A percentile compares a stretch with the other conserved stretches of the same genome.
These are phyloP conservation scores for Heliangelus exortis DNA, from an alignment of 2,797 vertebrate genomes.

Conservation along the genomic window DNA sequence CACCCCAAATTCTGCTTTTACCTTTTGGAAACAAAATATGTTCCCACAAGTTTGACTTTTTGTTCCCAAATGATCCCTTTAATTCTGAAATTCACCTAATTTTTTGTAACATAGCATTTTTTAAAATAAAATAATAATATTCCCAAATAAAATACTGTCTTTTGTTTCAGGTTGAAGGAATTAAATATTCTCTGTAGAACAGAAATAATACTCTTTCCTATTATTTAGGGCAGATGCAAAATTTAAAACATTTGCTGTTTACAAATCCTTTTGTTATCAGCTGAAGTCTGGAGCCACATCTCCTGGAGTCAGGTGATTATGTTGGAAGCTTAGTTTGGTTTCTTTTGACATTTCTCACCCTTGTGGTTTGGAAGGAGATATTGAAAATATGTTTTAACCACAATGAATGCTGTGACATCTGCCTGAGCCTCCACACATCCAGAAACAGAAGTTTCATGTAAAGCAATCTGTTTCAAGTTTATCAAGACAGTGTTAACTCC, in stretches of 20 bases:
- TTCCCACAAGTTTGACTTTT: neutral
- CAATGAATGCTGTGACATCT: neutral
- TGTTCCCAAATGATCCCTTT: neutral
- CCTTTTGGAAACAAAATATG: neutral
- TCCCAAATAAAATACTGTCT: neutral
- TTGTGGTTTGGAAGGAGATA: constrained; percentile 37
- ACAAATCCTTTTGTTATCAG: constrained; percentile 19
- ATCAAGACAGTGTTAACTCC: constrained; percentile 19
- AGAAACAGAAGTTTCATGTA: neutral
- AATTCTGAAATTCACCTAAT: neutral
- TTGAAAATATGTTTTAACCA: constrained; percentile 36
- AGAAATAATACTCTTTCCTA: neutral
- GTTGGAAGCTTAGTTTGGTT: neutral
- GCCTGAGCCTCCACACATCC: constrained; percentile 13
- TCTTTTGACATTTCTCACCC: constrained; percentile 28
- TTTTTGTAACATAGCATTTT: neutral
- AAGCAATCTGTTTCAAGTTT: constrained; percentile 28
- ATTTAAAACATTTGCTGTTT: neutral
- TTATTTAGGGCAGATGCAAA: neutral
- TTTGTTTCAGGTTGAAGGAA: constrained; percentile 1
- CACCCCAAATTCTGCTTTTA: neutral
- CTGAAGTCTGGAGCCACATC: constrained; percentile 11
- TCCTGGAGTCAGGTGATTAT: constrained; percentile 32
- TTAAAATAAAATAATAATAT: neutral
- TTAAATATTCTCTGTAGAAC: neutral